Base-by-base conservation (phyloP, 2,113 vertebrate species). In the Mus spicilegus region DNA sequence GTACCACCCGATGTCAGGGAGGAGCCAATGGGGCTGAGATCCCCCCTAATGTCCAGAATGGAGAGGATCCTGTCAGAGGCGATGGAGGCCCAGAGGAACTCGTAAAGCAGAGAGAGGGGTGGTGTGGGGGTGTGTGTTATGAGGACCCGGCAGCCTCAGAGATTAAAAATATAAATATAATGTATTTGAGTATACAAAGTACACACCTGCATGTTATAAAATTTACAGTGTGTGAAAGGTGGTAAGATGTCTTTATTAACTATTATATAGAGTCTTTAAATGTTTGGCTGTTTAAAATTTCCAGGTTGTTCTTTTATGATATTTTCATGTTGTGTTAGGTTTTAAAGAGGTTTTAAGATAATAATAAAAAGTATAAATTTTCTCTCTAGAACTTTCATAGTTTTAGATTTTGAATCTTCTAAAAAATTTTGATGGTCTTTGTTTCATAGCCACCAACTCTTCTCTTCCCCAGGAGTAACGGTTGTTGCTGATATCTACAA, bases 231-330 rank as follows among this genome's bases (percentile, higher is more conserved):
- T 63, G 49, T 61, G 36, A 67, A 87, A 84, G 69, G 65, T 26
- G 5, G 42, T 46, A 14, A 63, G 19, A 5, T 90, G 8, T 70
- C 92, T 93, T 90, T 73, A 70, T 88, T 73, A 30, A 54, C 8
- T 39, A 82, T 80, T 46, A n/a, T 49, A 78, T 93, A 70, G 82
- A 46, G 63, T 28, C 16, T 69, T 89, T 73, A 82, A 82, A 61
- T 82, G 56, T 26, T 61, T 90, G 69, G 42, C 33, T 76, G 80
- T 84, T 69, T 91, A 61, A 91, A 93, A 89, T 86, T 93, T 28
- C 86, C 67, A 67, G 22, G 80, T 75, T 72, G 42, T 85, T 89
- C 7, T 93, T 92, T 95, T 82, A 82, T 39, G 39, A 7, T 49
- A 30, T 56, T 78, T 93, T 54, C 17, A 24, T 61, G 88, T 94